Base-by-base conservation (phyloP, 2,888 invertebrate species). In the Lysandra bellargus region DNA sequence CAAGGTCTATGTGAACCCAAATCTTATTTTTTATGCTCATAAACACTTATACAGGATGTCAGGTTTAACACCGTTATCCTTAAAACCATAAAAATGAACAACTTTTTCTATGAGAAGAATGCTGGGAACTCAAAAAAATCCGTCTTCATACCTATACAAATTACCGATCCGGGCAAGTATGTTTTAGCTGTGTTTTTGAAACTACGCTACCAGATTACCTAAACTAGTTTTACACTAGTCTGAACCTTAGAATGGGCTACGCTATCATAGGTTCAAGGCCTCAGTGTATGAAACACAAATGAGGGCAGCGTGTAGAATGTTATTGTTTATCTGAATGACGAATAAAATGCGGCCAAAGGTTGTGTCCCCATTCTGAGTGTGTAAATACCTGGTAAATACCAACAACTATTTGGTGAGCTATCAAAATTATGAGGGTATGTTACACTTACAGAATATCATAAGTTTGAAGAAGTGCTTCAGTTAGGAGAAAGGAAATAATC, bases 281-380 rank as follows among this genome's bases (percentile, higher is more conserved):
- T 61, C 6, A 23, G 6, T 6, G 23, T 61, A 23, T 23, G 61
- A n/a, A n/a, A 23, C 61, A 23, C 23, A 61, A 61, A 61, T 61
- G 23, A 23, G 61, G 23, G 61, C 61, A 33, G 30, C 33, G 7
- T 69, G 30, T 69, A 33, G 64, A 69, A 33, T 30, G 33, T 33
- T 64, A 33, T 14, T 69, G 69, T 69, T 64, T 64, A 12, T 33
- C 69, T 69, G 5, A 69, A 33, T 69, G 69, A 69, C 14, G 33
- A 69, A 64, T 64, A 64, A 69, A 69, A 69, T 33, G 30, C 69
- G 33, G 69, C 5, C 69, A 69, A 14, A 69, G 69, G 69, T 69
- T 69, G 14, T 14, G 69, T 69, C 69, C 69, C 33, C 69, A 14
- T 69, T 69, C 12, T 12, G 69, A 69, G 69, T 69, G 30, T 3